Percentiles rank a stretch among this genome's conserved stretches.
Evolutionary conservation across 2,113 vertebrate genomes (phyloP).

Genomic region (Oplegnathus fasciatus): DNA sequence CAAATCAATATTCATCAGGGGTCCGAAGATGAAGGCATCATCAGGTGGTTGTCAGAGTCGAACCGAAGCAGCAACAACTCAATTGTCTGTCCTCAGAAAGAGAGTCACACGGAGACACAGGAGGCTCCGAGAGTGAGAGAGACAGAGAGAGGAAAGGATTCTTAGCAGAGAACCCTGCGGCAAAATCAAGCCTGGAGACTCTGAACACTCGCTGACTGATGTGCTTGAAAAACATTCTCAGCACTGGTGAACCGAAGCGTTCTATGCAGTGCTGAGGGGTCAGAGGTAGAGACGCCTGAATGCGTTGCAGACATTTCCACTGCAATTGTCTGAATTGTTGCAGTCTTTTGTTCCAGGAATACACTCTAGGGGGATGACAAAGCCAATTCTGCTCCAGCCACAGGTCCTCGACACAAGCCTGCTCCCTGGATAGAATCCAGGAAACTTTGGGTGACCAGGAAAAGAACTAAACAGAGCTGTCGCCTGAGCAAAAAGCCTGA

Average conservation of each 20-base stretch:
- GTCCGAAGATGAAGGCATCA: constrained; percentile 40
- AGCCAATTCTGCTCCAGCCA: constrained; percentile 56
- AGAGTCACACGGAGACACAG: constrained; percentile 13
- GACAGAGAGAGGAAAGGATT: constrained; percentile 28
- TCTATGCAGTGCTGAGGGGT: constrained; percentile 42
- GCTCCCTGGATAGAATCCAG: constrained; percentile 34
- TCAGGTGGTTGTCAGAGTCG: constrained; percentile 46
- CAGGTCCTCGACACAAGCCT: constrained; percentile 48
- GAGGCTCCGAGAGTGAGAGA: constrained; percentile 8
- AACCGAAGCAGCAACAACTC: constrained; percentile 51
- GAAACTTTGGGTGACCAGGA: constrained; percentile 35
- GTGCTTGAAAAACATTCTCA: constrained; percentile 48
- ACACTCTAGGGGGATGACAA: constrained; percentile 43
- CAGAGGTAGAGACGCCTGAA: constrained; percentile 48
- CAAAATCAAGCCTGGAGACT: constrained; percentile 57
- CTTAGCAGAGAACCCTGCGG: constrained; percentile 50
- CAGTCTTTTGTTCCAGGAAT: constrained; percentile 54
- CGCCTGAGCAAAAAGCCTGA: neutral
- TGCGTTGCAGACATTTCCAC: constrained; percentile 50
- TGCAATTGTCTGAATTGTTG: constrained; percentile 50
- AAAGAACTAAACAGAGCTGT: constrained; percentile 27
- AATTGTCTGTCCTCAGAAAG: constrained; percentile 43
- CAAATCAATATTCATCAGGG: constrained; percentile 52
- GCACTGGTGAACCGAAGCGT: constrained; percentile 37
- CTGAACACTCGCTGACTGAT: constrained; percentile 60